These are phyloP conservation scores for Lycocorax pyrrhopterus DNA, from an alignment of 2,113 vertebrate genomes.

Conservation along the genomic window DNA sequence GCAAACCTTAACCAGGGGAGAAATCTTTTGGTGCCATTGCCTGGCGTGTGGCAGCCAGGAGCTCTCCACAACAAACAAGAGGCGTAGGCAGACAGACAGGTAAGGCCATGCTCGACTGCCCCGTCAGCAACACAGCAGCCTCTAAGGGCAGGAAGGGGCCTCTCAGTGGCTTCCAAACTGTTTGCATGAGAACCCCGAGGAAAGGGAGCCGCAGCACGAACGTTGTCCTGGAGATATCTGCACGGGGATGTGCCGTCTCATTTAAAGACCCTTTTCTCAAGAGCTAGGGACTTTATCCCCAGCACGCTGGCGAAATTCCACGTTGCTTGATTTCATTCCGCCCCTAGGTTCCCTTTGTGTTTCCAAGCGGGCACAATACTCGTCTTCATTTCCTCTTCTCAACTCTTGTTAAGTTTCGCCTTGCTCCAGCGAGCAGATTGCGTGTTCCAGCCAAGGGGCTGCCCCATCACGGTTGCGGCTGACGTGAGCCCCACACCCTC, in stretches of 20 bases:
- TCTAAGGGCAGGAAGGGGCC: background rate
- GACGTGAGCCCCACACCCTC: background rate
- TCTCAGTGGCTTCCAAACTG: background rate
- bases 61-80: background rate
- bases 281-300: background rate
- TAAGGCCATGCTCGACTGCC: background rate
- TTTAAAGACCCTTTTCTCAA: background rate
- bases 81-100: background rate
- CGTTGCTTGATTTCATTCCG: background rate
- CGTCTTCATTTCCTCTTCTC: background rate
- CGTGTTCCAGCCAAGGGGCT: background rate
- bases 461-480: background rate
- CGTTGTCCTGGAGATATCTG: background rate
- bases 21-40: background rate
- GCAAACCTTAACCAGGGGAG: background rate
- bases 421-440: background rate
- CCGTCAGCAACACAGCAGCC: background rate
- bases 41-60: background rate
- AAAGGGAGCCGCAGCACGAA: background rate
- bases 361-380: background rate
- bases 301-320: background rate
- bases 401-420: background rate
- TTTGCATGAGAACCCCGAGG: background rate
- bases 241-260: accelerated
- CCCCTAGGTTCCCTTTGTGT: background rate